phyloP scores from a whole-genome alignment of 2,888 invertebrate genomes.

The Trimorus sp. region DNA sequence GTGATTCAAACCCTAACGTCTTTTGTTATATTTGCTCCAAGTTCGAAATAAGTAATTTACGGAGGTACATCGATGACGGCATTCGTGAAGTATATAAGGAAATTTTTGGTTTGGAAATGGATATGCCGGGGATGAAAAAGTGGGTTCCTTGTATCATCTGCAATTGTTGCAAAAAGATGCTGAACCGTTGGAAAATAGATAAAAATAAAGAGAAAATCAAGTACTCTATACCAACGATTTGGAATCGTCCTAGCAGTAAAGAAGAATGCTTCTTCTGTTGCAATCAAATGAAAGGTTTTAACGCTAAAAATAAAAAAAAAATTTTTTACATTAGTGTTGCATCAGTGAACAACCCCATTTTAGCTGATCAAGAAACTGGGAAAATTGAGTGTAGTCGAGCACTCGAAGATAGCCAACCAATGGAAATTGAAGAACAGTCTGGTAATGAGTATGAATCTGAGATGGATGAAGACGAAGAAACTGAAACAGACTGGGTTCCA shows the following conservation, averaged over 20 bases:
- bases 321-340: slow-evolving; percentile 7
- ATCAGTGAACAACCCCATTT: slow-evolving; percentile 3
- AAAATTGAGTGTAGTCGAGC: background rate
- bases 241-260: slow-evolving; percentile 6
- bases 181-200: no score
- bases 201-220: no score
- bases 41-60: no score
- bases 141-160: no score
- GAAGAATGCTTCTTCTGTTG: slow-evolving; percentile 34
- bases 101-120: no score
- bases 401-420: slow-evolving; percentile 1
- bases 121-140: no score
- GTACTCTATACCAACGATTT: slow-evolving; percentile 16
- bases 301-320: slow-evolving; percentile 7
- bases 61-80: no score
- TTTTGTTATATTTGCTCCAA: no score
- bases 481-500: background rate
- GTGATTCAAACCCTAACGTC: no score
- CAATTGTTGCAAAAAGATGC: no score
- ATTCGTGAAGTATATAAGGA: no score
- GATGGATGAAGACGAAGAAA: no score
- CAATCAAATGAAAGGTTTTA: slow-evolving; percentile 28
- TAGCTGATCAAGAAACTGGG: background rate
- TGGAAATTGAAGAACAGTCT: slow-evolving; percentile 14
- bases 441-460: slow-evolving; percentile 17